Percentiles rank a stretch among this genome's conserved stretches.
Conservation (phyloP, 2,888 invertebrate genomes). For the Acholoe squamosa region DNA sequence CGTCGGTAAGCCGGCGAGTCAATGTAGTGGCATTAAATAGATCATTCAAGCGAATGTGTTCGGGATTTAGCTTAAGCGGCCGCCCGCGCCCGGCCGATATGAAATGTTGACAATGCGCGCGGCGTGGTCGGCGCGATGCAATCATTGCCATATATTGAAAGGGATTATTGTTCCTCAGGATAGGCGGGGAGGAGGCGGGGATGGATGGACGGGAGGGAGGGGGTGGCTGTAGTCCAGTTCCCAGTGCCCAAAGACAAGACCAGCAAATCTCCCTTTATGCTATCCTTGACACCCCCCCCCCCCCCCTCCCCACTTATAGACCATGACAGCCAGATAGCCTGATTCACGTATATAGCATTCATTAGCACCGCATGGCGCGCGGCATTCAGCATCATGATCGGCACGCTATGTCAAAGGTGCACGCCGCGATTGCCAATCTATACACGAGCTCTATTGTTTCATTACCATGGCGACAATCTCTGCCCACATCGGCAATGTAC, state of each 20-base stretch:
- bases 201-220: neutral
- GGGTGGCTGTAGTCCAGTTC: neutral
- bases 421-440: constrained; percentile 53
- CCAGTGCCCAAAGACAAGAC: constrained; percentile 45
- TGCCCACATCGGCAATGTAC: constrained; percentile 25
- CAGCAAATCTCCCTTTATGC: neutral
- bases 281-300: neutral
- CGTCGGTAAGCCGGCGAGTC: constrained; percentile 50
- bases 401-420: constrained; percentile 50
- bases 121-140: constrained; percentile 32
- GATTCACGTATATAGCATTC: constrained; percentile 61
- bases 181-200: neutral
- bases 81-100: constrained; percentile 32
- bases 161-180: constrained; percentile 56
- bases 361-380: neutral
- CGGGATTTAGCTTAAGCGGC: constrained; percentile 46
- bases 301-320: neutral
- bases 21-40: constrained; percentile 62
- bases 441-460: constrained; percentile 51
- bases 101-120: constrained; percentile 59
- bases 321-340: neutral
- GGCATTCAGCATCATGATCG: neutral
- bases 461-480: constrained; percentile 55
- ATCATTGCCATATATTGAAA: constrained; percentile 61
- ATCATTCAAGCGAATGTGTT: constrained; percentile 61